phyloP scores from a whole-genome alignment of 2,797 vertebrate genomes.

The Crax fasciolata region DNA sequence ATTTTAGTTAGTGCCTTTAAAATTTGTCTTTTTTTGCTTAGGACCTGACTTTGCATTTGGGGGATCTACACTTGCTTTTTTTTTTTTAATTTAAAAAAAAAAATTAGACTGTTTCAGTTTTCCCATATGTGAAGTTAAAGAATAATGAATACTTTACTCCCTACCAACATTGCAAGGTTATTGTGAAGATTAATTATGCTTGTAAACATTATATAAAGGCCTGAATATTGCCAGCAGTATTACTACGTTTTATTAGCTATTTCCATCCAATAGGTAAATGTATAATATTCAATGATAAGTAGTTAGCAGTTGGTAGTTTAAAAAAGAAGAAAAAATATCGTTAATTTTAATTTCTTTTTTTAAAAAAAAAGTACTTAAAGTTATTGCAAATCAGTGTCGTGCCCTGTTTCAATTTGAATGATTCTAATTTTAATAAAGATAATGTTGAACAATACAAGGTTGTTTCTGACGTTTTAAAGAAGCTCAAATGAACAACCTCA shows the following conservation, averaged over 20 bases:
- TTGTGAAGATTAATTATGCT: conserved; percentile 68
- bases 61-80: neutral
- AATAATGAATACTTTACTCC: conserved; percentile 59
- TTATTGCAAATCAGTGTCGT: conserved; percentile 55
- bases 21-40: conserved; percentile 37
- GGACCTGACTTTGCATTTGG: conserved; percentile 33
- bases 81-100: too few relatives aligned
- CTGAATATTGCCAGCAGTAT: conserved; percentile 33
- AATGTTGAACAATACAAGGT: conserved; percentile 37
- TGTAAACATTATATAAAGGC: conserved; percentile 63
- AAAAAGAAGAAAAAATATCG: neutral
- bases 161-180: conserved; percentile 52
- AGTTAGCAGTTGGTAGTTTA: conserved; percentile 38
- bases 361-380: conserved; percentile 31
- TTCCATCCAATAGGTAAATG: conserved; percentile 45
- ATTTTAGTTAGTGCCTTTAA: conserved; percentile 54
- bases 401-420: conserved; percentile 57
- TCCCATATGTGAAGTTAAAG: conserved; percentile 65
- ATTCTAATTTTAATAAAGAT: conserved; percentile 54
- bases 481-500: neutral
- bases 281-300: neutral
- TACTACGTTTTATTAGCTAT: conserved; percentile 49
- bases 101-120: conserved; percentile 58
- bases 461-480: conserved; percentile 44
- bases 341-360: conserved; percentile 53